phyloP scores from a whole-genome alignment of 1,140 invertebrate genomes.

The Brachionus plicatilis region DNA sequence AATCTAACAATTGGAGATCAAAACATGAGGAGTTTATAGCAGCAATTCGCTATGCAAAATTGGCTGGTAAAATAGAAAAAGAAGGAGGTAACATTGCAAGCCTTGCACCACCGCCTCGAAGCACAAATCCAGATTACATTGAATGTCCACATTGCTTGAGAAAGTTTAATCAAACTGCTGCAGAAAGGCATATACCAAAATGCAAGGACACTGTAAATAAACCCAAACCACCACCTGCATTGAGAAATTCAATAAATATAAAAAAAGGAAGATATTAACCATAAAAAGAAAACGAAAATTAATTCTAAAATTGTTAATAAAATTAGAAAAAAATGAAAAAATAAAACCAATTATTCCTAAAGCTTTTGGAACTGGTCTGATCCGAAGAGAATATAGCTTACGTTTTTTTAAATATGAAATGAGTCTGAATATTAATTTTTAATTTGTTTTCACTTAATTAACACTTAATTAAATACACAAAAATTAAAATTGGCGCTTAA shows the following conservation, averaged over 20 bases:
- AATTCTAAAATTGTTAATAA: neutral
- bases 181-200: constrained; percentile 85
- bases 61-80: constrained; percentile 72
- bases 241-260: neutral
- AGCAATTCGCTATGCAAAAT: constrained; percentile 79
- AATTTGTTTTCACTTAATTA: too few species aligned
- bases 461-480: too few species aligned
- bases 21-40: constrained; percentile 87
- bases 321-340: neutral
- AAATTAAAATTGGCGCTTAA: too few species aligned
- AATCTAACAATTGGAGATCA: constrained; percentile 71
- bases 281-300: neutral
- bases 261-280: neutral
- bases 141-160: constrained; percentile 82
- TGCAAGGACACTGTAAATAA: constrained; percentile 74
- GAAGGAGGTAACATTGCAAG: constrained; percentile 77
- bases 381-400: too few species aligned
- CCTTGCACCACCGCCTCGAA: constrained; percentile 77
- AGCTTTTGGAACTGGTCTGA: too few species aligned
- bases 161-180: constrained; percentile 76
- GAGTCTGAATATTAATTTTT: too few species aligned
- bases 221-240: constrained; percentile 43
- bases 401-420: too few species aligned
- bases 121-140: constrained; percentile 72
- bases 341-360: too few species aligned